Conservation (phyloP, 2,888 invertebrate species). For the Drosophila affinis region DNA sequence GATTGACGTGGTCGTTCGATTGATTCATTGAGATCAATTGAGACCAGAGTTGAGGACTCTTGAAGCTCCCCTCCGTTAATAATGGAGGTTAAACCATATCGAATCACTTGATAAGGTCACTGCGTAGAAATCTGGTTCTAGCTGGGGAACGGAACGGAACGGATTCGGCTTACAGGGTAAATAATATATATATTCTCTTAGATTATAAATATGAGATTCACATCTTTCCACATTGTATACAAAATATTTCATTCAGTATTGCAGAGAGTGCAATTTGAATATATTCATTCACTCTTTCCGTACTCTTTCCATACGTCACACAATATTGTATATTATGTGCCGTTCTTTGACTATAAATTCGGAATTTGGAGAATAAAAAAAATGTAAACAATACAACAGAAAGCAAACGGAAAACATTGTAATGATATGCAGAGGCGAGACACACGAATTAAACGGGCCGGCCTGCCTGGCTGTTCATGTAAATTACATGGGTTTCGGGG, state of each 20-base stretch:
- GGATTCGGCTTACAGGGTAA: not conserved
- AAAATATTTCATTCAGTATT: not conserved
- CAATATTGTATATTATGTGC: not conserved
- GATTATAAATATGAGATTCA: not conserved
- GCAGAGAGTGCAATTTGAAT: not conserved
- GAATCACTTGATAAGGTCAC: constrained; percentile 51
- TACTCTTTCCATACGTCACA: not conserved
- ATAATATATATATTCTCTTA: too few species aligned
- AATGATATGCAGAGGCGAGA: constrained; percentile 46
- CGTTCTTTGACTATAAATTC: constrained; percentile 20
- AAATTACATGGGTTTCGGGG: constrained; percentile 33
- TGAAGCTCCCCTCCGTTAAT: constrained; percentile 43
- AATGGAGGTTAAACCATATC: constrained; percentile 68
- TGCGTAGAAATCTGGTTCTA: constrained; percentile 59
- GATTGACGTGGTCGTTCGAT: constrained; percentile 27
- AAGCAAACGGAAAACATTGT: constrained; percentile 25
- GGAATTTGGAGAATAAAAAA: constrained; percentile 27
- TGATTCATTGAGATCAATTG: constrained; percentile 23
- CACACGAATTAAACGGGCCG: constrained; percentile 33
- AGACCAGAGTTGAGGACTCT: constrained; percentile 60
- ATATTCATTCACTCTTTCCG: not conserved
- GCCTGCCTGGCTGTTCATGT: constrained; percentile 19
- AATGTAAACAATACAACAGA: constrained; percentile 26
- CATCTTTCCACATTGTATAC: not conserved
- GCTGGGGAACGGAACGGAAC: not conserved